A percentile compares a stretch with the other conserved stretches of the same genome.
These are phyloP conservation scores for Lepidonotus clava DNA, from an alignment of 2,888 invertebrate genomes.

Conservation along the genomic window DNA sequence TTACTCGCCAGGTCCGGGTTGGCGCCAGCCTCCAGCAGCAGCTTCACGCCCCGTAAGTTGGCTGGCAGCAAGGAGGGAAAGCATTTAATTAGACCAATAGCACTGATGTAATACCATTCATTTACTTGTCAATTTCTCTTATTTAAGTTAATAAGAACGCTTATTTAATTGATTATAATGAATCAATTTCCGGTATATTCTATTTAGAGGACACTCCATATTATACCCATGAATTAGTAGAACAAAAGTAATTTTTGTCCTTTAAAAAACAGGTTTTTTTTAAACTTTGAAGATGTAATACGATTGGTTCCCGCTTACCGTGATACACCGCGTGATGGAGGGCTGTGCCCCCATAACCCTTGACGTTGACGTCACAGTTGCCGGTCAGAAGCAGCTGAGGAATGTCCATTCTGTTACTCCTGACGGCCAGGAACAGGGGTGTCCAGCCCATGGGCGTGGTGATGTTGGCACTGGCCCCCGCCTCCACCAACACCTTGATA, in stretches of 20 bases:
- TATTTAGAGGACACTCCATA: neutral
- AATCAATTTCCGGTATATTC: no score
- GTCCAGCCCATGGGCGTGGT: neutral
- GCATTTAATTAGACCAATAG: no score
- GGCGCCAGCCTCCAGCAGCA: constrained; percentile 71
- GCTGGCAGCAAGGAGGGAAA: no score
- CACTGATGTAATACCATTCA: no score
- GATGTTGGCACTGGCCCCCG: constrained; percentile 45
- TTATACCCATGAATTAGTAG: no score
- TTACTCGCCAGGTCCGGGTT: constrained; percentile 67
- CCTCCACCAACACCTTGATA: neutral
- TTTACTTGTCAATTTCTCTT: no score
- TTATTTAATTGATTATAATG: no score
- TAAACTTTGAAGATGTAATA: no score
- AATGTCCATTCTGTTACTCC: constrained; percentile 7
- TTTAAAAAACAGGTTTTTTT: no score
- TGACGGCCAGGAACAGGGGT: constrained; percentile 35
- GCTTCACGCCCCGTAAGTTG: constrained; percentile 62
- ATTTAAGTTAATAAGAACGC: no score
- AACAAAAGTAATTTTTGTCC: no score
- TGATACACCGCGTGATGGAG: constrained; percentile 57
- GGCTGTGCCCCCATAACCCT: constrained; percentile 3
- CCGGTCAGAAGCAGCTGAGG: constrained; percentile 3
- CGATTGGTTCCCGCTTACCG: constrained; percentile 34
- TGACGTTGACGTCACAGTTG: constrained; percentile 41